Percentiles rank a stretch among this genome's conserved stretches.
phyloP scores from a whole-genome alignment of 2,797 vertebrate species.

The Anguilla pacifica region DNA sequence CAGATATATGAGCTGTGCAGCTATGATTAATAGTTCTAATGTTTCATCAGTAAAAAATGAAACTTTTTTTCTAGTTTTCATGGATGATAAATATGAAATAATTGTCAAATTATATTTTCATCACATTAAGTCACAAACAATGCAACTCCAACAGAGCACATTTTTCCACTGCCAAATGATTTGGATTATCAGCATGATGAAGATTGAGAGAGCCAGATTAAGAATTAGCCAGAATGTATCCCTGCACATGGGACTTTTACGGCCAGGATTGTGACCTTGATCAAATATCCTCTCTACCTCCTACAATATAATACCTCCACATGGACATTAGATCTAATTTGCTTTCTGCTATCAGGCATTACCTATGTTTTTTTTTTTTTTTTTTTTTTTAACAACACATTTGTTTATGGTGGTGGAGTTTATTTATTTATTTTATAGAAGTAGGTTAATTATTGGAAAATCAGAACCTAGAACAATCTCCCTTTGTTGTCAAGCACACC shows the following conservation, averaged over 20 bases:
- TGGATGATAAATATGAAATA: neutral
- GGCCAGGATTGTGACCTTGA: neutral
- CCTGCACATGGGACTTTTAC: neutral
- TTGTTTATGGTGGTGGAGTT: neutral
- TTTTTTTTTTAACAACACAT: neutral
- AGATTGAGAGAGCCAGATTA: neutral
- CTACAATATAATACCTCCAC: neutral
- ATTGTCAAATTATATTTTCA: neutral
- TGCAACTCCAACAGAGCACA: neutral
- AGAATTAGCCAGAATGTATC: neutral
- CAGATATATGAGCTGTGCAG: neutral
- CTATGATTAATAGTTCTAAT: neutral
- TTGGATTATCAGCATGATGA: neutral
- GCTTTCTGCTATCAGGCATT: neutral
- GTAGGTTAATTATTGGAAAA: neutral
- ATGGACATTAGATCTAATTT: neutral
- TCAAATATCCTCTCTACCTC: neutral
- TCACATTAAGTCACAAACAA: neutral
- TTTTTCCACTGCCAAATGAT: neutral
- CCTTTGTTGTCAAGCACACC: neutral
- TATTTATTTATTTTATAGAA: neutral
- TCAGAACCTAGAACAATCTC: neutral
- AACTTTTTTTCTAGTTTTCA: neutral
- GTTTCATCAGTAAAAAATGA: too few species aligned
- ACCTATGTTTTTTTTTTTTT: neutral